phyloP scores from a whole-genome alignment of 2,797 vertebrate species.

The Mionectes olivaceus region DNA sequence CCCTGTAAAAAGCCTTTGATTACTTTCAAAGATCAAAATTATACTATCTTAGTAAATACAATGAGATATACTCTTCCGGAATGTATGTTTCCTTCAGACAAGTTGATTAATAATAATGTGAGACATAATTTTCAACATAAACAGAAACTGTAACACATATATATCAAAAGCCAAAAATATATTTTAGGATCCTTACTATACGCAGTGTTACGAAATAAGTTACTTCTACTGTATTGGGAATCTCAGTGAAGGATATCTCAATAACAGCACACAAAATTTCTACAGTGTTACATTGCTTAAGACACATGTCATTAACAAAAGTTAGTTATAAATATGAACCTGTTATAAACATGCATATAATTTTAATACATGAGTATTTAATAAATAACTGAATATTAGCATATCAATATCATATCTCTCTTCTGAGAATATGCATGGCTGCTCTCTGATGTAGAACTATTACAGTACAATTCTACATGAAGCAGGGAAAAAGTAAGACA shows the following conservation, averaged over 20 bases:
- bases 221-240: neutral
- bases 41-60: constrained; percentile 14
- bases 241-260: neutral
- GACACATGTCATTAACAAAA: neutral
- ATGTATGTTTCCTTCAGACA: neutral
- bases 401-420: neutral
- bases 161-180: neutral
- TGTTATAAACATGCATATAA: neutral
- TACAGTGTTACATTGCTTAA: neutral
- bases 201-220: neutral
- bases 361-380: neutral
- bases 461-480: neutral
- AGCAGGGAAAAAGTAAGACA: neutral
- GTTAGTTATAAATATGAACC: neutral
- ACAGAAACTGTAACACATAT: neutral
- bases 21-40: constrained; percentile 50
- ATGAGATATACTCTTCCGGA: constrained; percentile 21
- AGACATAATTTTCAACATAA: constrained; percentile 30
- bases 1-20: constrained; percentile 24
- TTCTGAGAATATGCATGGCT: neutral
- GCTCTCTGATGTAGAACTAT: neutral
- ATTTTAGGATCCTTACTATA: neutral
- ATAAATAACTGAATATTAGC: neutral
- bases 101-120: constrained; percentile 17
- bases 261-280: neutral